phyloP scores from a whole-genome alignment of 2,797 vertebrate genomes.

The Phoebastria nigripes region DNA sequence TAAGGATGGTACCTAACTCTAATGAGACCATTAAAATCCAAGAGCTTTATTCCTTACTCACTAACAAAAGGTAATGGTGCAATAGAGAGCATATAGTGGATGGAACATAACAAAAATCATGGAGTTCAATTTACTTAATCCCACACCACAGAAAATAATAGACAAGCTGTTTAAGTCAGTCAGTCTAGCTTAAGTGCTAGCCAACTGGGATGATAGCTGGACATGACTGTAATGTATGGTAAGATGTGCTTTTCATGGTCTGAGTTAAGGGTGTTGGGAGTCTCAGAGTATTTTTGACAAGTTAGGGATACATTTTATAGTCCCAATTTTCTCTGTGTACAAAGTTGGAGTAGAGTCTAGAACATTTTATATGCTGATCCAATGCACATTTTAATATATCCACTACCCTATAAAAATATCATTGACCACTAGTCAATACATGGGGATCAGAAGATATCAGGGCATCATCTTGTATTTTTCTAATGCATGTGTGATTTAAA shows the following conservation, averaged over 20 bases:
- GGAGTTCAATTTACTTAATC: not conserved
- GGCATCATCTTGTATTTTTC: not conserved
- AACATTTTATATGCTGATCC: not conserved
- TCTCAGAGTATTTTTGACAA: not conserved
- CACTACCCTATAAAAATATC: not conserved
- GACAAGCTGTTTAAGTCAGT: not conserved
- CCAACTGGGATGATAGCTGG: not conserved
- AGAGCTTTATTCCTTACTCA: not conserved
- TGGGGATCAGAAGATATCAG: not conserved
- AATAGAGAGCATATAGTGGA: not conserved
- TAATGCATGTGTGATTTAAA: not conserved
- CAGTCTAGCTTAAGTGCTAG: not conserved
- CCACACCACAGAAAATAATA: not conserved
- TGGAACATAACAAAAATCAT: not conserved
- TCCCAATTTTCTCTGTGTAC: not conserved
- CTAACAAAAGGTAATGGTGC: constrained; percentile 8
- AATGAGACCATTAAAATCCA: not conserved
- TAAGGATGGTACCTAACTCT: not conserved
- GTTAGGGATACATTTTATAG: not conserved
- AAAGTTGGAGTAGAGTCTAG: not conserved
- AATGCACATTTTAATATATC: not conserved
- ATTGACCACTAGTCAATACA: not conserved
- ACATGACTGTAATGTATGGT: not conserved
- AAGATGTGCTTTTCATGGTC: not conserved
- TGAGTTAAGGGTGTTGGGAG: not conserved